Percentiles rank a stretch among this genome's conserved stretches.
These are phyloP conservation scores for Pandion haliaetus DNA, from an alignment of 2,113 vertebrate genomes.

Conservation along the genomic window DNA sequence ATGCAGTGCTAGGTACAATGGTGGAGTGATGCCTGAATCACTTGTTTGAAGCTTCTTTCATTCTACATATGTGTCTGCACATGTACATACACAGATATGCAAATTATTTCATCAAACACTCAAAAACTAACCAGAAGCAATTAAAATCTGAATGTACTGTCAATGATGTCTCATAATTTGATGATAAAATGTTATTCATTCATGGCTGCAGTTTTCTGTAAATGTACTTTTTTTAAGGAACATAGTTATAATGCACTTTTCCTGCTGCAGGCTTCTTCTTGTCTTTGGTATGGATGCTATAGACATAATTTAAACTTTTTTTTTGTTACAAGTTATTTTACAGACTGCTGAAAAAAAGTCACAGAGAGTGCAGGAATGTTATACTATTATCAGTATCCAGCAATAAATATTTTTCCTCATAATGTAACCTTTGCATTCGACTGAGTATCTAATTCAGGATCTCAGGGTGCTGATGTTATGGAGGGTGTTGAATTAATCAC, in stretches of 20 bases:
- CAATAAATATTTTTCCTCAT: background rate
- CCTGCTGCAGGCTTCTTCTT: background rate
- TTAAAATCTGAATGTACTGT: background rate
- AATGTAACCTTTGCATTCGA: background rate
- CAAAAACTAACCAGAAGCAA: background rate
- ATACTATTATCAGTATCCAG: background rate
- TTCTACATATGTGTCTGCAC: background rate
- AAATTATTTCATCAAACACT: background rate
- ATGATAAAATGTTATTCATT: background rate
- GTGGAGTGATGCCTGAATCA: background rate
- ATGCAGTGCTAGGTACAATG: background rate
- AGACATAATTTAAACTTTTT: background rate
- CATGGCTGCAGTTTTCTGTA: background rate
- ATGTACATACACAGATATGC: background rate
- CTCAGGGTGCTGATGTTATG: background rate
- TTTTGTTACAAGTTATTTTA: background rate
- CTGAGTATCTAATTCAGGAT: background rate
- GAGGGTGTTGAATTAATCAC: background rate
- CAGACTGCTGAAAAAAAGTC: background rate
- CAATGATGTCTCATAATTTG: background rate
- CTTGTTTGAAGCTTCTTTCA: background rate
- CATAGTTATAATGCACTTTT: background rate
- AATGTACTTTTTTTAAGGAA: background rate
- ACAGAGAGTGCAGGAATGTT: background rate
- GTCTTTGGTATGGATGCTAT: background rate